phyloP scores from a whole-genome alignment of 2,113 vertebrate genomes.

The Solenodon paradoxus region DNA sequence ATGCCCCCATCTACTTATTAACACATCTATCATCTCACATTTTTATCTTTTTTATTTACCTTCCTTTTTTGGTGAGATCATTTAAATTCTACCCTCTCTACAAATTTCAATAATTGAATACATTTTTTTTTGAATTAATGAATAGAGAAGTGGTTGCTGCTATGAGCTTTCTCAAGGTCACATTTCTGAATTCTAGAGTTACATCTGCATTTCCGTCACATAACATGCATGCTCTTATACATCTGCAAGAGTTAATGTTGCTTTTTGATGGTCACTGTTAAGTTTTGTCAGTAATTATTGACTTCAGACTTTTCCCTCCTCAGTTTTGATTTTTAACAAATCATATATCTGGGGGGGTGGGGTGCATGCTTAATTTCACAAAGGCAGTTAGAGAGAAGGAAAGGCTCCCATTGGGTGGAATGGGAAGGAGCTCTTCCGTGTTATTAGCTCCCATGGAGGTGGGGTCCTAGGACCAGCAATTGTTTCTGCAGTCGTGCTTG shows the following conservation, averaged over 20 bases:
- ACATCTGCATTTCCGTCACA: not conserved
- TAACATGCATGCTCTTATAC: not conserved
- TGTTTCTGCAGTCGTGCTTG: not conserved
- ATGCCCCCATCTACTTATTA: not conserved
- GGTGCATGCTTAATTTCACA: not conserved
- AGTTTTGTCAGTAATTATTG: not conserved
- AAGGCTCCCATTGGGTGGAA: not conserved
- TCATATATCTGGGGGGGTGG: accelerated
- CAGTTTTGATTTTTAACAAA: slow-evolving; percentile 10
- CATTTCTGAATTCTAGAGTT: slow-evolving; percentile 12
- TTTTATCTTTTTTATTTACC: not conserved
- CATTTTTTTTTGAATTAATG: not conserved
- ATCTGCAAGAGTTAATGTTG: too few species aligned
- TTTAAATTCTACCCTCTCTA: not conserved
- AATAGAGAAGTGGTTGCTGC: not conserved
- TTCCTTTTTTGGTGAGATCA: not conserved
- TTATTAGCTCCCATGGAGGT: not conserved
- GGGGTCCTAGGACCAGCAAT: not conserved
- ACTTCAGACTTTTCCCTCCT: not conserved
- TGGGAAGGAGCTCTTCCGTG: not conserved
- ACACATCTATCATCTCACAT: not conserved
- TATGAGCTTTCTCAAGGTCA: not conserved
- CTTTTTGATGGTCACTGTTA: not conserved
- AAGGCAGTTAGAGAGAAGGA: not conserved
- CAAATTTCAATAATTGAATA: not conserved